These are phyloP conservation scores for Aphis craccivora DNA, from an alignment of 1,140 invertebrate genomes.

Conservation along the genomic window DNA sequence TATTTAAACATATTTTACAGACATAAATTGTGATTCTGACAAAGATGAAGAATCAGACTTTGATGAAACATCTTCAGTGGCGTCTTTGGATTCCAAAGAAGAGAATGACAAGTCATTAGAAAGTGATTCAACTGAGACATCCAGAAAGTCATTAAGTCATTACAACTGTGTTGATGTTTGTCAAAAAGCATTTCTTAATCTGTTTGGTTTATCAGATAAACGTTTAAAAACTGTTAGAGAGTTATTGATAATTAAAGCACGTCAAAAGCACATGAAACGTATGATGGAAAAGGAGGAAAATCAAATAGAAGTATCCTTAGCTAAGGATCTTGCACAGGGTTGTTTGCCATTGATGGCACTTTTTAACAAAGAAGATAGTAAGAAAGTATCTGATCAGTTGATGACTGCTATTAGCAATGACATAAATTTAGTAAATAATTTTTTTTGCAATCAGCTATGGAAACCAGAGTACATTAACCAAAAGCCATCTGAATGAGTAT, in stretches of 20 bases:
- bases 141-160: conserved; percentile 52
- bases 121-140: conserved; percentile 38
- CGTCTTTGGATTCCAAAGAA: conserved; percentile 51
- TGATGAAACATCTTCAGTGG: conserved; percentile 53
- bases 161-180: conserved; percentile 66
- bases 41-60: conserved; percentile 55
- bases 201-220: conserved; percentile 68
- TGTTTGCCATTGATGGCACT: conserved; percentile 59
- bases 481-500: conserved; percentile 51
- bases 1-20: conserved; percentile 17
- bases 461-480: conserved; percentile 67
- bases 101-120: conserved; percentile 48
- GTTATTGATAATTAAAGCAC: conserved; percentile 64
- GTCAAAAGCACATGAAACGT: conserved; percentile 63
- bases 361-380: conserved; percentile 56
- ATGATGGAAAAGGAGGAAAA: conserved; percentile 59
- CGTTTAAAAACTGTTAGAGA: conserved; percentile 66
- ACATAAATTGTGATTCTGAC: conserved; percentile 43
- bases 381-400: conserved; percentile 59
- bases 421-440: conserved; percentile 67
- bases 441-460: conserved; percentile 69
- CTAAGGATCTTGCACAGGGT: conserved; percentile 59
- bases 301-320: conserved; percentile 59
- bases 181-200: conserved; percentile 68
- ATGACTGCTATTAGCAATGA: conserved; percentile 62